These are phyloP conservation scores for Torymus aiolomorphi DNA, from an alignment of 2,888 invertebrate genomes.

Conservation along the genomic window DNA sequence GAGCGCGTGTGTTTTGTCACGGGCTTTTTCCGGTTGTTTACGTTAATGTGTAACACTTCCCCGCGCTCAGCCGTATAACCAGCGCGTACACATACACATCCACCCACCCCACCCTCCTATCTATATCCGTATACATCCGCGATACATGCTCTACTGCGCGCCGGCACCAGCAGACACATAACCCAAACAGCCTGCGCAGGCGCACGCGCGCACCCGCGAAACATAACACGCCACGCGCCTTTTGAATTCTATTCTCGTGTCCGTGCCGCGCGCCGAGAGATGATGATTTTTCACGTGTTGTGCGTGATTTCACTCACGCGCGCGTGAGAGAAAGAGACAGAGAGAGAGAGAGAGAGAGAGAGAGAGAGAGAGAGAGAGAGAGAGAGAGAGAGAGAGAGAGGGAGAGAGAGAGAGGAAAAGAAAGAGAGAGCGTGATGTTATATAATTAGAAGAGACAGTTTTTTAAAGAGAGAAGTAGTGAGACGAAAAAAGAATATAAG, in stretches of 20 bases:
- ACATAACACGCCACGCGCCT: slow-evolving; percentile 16
- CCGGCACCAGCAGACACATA: too few relatives aligned
- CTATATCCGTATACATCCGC: slow-evolving; percentile 21
- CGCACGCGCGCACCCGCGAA: slow-evolving; percentile 38
- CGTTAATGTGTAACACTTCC: background rate
- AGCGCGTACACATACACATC: too few relatives aligned
- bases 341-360: background rate
- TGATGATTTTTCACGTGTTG: slow-evolving; percentile 1
- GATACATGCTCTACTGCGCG: too few relatives aligned
- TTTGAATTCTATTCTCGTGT: slow-evolving; percentile 41
- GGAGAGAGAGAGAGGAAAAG: too few relatives aligned
- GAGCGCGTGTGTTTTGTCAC: background rate
- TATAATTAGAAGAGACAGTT: too few relatives aligned
- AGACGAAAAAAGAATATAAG: background rate
- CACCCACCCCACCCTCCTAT: background rate
- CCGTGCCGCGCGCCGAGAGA: background rate
- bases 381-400: background rate
- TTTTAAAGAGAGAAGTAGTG: too few relatives aligned
- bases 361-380: too few relatives aligned
- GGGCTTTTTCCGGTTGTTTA: too few relatives aligned
- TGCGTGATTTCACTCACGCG: slow-evolving; percentile 14
- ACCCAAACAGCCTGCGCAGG: slow-evolving; percentile 5
- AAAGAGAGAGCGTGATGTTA: too few relatives aligned
- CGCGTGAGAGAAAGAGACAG: too few relatives aligned
- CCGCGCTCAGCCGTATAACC: background rate